phyloP scores from a whole-genome alignment of 2,113 vertebrate species.

The Telmatochromis brichardi region DNA sequence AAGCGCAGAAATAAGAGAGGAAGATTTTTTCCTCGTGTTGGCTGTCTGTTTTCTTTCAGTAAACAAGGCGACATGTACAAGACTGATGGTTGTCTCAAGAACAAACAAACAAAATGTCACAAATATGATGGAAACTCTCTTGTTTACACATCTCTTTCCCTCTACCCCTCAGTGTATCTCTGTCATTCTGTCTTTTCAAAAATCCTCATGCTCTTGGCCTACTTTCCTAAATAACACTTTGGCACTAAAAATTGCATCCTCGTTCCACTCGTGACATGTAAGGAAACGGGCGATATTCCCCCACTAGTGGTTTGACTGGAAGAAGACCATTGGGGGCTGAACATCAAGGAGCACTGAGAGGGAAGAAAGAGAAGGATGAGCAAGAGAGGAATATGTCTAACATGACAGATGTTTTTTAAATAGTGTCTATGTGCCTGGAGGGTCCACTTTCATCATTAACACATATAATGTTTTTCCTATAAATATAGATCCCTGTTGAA shows the following conservation, averaged over 20 bases:
- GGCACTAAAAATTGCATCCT: slow-evolving; percentile 47
- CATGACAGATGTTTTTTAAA: slow-evolving; percentile 11
- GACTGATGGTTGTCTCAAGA: slow-evolving; percentile 29
- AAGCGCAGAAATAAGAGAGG: background rate
- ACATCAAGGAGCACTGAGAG: slow-evolving; percentile 45
- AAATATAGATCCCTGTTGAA: background rate
- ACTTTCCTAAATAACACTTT: slow-evolving; percentile 41
- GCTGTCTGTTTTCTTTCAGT: background rate
- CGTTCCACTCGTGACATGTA: slow-evolving; percentile 40
- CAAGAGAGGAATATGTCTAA: slow-evolving; percentile 12
- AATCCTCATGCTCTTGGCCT: slow-evolving; percentile 52
- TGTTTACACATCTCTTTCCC: slow-evolving; percentile 32
- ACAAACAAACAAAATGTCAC: slow-evolving; percentile 39
- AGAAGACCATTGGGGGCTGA: slow-evolving; percentile 16
- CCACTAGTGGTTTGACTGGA: slow-evolving; percentile 33
- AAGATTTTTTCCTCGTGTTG: background rate
- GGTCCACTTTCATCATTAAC: slow-evolving; percentile 37
- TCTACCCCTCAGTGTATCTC: slow-evolving; percentile 7
- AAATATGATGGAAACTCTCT: slow-evolving; percentile 35
- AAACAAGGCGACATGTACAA: background rate
- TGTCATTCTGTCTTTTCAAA: slow-evolving; percentile 30
- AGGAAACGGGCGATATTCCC: slow-evolving; percentile 41
- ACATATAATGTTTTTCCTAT: background rate
- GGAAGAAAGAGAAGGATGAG: background rate
- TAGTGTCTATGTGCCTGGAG: slow-evolving; percentile 5